Evolutionary conservation across 2,797 vertebrate genomes (phyloP).

Genomic region (Crocidura indochinensis): DNA sequence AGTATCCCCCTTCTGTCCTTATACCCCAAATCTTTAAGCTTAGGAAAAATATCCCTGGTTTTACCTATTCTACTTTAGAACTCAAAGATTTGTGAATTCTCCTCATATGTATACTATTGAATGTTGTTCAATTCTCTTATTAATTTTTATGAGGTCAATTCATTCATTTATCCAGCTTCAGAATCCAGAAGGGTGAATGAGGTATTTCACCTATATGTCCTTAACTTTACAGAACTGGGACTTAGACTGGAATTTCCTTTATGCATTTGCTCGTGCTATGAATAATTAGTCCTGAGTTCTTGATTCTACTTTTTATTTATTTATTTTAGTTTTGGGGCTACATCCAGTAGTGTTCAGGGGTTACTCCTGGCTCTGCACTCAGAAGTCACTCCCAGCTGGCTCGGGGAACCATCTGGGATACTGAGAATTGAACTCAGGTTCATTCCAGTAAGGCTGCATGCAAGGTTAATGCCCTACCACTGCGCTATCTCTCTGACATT

Average conservation of each 20-base stretch:
- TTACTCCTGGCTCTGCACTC: too few species aligned
- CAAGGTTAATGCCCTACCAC: too few species aligned
- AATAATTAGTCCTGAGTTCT: conserved; percentile 10
- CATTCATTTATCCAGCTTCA: not conserved
- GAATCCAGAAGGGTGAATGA: not conserved
- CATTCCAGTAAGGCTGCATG: too few species aligned
- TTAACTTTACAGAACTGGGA: conserved; percentile 30
- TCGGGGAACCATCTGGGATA: too few species aligned
- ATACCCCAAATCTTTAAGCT: not conserved
- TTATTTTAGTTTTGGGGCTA: too few species aligned
- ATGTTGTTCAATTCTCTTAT: too few species aligned
- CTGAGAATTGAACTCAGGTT: too few species aligned
- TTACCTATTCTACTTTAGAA: not conserved
- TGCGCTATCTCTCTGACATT: too few species aligned
- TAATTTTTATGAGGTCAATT: not conserved
- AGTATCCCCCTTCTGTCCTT: not conserved
- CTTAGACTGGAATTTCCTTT: not conserved
- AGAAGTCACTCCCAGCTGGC: too few species aligned
- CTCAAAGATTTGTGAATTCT: not conserved
- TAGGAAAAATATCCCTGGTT: not conserved
- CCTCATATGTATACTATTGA: not conserved
- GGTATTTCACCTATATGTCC: not conserved
- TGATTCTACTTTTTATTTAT: not conserved
- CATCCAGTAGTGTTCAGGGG: too few species aligned
- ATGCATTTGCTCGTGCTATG: not conserved